Conservation (phyloP, 2,888 invertebrate genomes). For the Leuctra nigra region DNA sequence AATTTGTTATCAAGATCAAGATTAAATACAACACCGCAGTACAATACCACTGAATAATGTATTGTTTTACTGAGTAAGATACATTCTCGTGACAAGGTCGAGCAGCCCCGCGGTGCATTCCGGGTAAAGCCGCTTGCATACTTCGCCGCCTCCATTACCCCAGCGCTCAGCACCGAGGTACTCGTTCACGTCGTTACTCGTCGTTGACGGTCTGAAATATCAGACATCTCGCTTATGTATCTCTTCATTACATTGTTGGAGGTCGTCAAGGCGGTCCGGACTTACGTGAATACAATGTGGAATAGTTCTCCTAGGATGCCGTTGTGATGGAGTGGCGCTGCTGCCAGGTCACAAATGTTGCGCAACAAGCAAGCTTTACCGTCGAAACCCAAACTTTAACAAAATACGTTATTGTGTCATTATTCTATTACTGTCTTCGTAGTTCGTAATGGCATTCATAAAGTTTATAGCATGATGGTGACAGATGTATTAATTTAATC, state of each 20-base stretch:
- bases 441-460: too few relatives aligned
- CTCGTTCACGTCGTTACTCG: constrained; percentile 1
- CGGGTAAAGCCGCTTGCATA: constrained; percentile 5
- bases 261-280: too few relatives aligned
- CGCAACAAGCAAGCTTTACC: constrained; percentile 57
- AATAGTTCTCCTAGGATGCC: constrained; percentile 59
- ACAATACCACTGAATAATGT: too few relatives aligned
- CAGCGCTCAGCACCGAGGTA: constrained; percentile 3
- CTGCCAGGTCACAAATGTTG: constrained; percentile 60
- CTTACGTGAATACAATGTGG: constrained; percentile 62
- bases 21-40: too few relatives aligned
- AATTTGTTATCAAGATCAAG: background rate
- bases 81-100: background rate
- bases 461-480: too few relatives aligned
- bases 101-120: constrained; percentile 12
- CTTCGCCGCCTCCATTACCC: constrained; percentile 5
- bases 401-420: background rate
- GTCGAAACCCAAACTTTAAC: constrained; percentile 52
- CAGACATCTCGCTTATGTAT: background rate
- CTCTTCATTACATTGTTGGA: background rate
- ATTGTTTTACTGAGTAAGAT: too few relatives aligned
- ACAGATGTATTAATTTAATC: too few relatives aligned
- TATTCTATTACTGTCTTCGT: background rate
- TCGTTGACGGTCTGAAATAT: constrained; percentile 14
- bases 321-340: constrained; percentile 52